phyloP scores from a whole-genome alignment of 2,797 vertebrate genomes.

The Denticeps clupeoides region DNA sequence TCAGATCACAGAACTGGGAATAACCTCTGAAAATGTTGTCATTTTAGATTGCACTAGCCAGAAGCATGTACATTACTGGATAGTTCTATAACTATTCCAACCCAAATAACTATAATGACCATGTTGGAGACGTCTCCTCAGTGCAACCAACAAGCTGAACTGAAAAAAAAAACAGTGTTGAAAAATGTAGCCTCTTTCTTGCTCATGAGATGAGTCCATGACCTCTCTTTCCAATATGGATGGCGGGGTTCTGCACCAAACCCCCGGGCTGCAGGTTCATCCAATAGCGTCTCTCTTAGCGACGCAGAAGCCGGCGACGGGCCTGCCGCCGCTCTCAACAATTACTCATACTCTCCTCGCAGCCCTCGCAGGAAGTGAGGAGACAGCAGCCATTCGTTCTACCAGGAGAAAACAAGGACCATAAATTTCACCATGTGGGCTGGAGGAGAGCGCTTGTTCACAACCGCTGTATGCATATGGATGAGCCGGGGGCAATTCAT shows the following conservation, averaged over 20 bases:
- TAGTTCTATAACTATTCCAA: no score
- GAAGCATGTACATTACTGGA: no score
- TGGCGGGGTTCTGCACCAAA: constrained; percentile 20
- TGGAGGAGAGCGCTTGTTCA: background rate
- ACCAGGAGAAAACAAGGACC: constrained; percentile 26
- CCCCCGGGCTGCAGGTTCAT: constrained; percentile 23
- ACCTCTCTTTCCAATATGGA: constrained; percentile 23
- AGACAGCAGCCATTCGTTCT: constrained; percentile 34
- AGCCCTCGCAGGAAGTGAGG: constrained; percentile 22
- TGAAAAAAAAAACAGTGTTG: no score
- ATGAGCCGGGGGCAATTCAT: constrained; percentile 8
- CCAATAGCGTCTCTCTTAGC: constrained; percentile 17
- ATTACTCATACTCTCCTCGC: constrained; percentile 31
- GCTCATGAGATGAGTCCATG: constrained; percentile 9
- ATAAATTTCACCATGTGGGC: constrained; percentile 17
- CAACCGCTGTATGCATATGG: background rate
- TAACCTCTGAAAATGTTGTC: no score
- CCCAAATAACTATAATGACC: no score
- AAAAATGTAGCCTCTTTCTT: constrained; percentile 9
- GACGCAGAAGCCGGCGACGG: constrained; percentile 2
- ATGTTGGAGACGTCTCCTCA: no score
- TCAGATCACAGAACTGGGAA: no score
- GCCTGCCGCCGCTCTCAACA: constrained; percentile 14
- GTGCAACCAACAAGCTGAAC: no score
- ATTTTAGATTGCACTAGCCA: no score